A percentile compares a stretch with the other conserved stretches of the same genome.
phyloP scores from a whole-genome alignment of 1,140 invertebrate genomes.

The Rhopalosiphum maidis region DNA sequence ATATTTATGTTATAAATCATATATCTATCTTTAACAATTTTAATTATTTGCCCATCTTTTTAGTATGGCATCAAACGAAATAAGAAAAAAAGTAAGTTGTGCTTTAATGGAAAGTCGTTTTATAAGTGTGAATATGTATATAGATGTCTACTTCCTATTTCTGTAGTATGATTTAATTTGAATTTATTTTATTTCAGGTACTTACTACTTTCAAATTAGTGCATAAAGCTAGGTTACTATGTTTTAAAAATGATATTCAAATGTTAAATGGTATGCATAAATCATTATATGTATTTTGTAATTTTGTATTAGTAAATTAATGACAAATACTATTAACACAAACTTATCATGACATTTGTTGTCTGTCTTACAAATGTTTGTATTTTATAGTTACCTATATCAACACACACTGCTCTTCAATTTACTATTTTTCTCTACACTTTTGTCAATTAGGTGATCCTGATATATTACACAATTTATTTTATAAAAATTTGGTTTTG shows the following conservation, averaged over 20 bases:
- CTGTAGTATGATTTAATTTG: neutral
- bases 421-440: neutral
- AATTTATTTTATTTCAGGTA: slow-evolving; percentile 30
- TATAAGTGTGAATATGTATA: neutral
- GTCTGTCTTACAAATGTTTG: too few species aligned
- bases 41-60: neutral
- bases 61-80: slow-evolving; percentile 17
- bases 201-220: slow-evolving; percentile 28
- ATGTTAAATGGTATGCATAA: slow-evolving; percentile 37
- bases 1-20: neutral
- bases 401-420: neutral
- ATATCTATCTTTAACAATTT: neutral
- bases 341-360: too few species aligned
- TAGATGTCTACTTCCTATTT: neutral
- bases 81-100: slow-evolving; percentile 25
- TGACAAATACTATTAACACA: neutral
- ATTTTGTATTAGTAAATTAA: too few species aligned
- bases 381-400: too few species aligned
- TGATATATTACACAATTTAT: neutral
- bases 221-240: slow-evolving; percentile 40
- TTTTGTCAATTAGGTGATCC: too few species aligned
- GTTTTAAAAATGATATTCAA: slow-evolving; percentile 48
- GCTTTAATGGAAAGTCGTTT: neutral
- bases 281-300: neutral
- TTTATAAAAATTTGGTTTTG: too few species aligned